These are phyloP conservation scores for Gyrodactylus salaris DNA, from an alignment of 1,140 invertebrate species.

Conservation along the genomic window DNA sequence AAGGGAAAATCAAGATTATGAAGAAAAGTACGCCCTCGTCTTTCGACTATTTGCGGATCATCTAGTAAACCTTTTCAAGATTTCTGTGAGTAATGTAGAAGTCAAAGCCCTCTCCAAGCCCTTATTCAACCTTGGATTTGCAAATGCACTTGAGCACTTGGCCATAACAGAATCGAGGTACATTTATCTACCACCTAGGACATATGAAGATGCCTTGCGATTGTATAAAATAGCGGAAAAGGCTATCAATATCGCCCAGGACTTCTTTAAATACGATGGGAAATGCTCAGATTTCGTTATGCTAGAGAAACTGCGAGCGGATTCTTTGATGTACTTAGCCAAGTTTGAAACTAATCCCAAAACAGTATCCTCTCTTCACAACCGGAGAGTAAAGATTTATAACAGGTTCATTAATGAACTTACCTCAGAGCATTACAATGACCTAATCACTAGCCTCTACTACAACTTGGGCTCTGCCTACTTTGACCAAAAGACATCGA, in stretches of 20 bases:
- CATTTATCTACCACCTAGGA: background rate
- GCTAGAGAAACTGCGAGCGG: background rate
- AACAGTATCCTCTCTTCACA: background rate
- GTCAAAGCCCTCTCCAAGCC: background rate
- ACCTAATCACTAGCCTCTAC: background rate
- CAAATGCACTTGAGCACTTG: background rate
- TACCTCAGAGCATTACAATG: background rate
- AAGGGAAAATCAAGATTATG: background rate
- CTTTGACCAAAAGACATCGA: background rate
- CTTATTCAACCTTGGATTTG: background rate
- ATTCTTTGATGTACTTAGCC: background rate
- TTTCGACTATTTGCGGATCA: background rate
- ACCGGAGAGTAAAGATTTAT: background rate
- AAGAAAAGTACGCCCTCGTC: background rate
- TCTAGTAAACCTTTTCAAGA: background rate
- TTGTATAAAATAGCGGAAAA: background rate
- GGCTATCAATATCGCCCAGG: background rate
- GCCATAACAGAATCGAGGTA: background rate
- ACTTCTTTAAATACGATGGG: background rate
- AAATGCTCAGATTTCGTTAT: background rate
- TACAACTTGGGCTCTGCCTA: background rate
- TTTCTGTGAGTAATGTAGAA: background rate
- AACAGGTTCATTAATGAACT: background rate
- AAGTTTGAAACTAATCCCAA: background rate
- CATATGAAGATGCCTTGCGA: background rate